These are phyloP conservation scores for Molorchus minor DNA, from an alignment of 2,888 invertebrate species.

Conservation along the genomic window DNA sequence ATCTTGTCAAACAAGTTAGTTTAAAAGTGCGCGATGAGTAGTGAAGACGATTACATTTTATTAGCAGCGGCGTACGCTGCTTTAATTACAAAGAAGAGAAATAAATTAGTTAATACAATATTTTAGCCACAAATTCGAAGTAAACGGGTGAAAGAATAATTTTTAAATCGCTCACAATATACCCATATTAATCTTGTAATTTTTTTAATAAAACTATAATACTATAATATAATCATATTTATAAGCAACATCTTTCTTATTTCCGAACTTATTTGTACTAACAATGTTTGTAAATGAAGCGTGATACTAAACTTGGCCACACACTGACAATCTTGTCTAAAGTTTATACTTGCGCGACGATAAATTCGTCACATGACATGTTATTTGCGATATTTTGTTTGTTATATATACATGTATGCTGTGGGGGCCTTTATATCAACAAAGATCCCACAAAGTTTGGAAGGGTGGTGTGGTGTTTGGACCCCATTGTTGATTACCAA, in stretches of 20 bases:
- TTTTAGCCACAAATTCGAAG: background rate
- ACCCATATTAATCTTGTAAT: background rate
- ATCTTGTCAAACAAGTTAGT: constrained; percentile 21
- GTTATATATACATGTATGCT: too few relatives aligned
- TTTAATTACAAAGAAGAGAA: constrained; percentile 3
- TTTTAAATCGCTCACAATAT: background rate
- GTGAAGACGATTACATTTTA: constrained; percentile 18
- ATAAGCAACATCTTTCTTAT: background rate
- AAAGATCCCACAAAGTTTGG: too few relatives aligned
- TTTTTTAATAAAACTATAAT: background rate
- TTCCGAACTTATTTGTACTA: background rate
- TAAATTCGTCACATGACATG: too few relatives aligned
- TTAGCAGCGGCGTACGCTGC: constrained; percentile 21
- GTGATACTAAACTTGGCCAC: background rate
- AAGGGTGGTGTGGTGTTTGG: too few relatives aligned
- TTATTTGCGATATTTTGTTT: too few relatives aligned
- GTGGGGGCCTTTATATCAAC: too few relatives aligned
- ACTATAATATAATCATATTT: background rate
- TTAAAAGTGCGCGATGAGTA: constrained; percentile 18
- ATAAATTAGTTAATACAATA: constrained; percentile 3
- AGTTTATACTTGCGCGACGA: background rate
- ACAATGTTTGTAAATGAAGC: background rate
- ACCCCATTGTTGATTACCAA: too few relatives aligned
- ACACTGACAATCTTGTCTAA: background rate
- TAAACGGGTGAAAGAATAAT: background rate